A percentile compares a stretch with the other conserved stretches of the same genome.
These are phyloP conservation scores for Bembecia ichneumoniformis DNA, from an alignment of 2,888 invertebrate genomes.

Conservation along the genomic window DNA sequence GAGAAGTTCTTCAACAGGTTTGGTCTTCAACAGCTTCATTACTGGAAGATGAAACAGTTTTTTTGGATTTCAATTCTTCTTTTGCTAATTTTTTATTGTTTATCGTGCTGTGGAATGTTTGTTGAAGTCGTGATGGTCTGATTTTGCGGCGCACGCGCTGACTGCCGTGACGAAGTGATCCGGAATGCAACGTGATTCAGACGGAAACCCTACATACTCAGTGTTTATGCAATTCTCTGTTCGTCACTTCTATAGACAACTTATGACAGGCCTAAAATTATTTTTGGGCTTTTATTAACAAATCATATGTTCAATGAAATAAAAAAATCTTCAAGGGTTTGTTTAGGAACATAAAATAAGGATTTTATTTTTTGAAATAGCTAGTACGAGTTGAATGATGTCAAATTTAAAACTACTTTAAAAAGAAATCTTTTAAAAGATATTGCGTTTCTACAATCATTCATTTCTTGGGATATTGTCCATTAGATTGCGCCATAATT, in stretches of 20 bases:
- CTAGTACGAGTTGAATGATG: too few species aligned
- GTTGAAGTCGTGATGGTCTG: slow-evolving; percentile 45
- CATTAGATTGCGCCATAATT: too few species aligned
- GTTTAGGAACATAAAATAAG: too few species aligned
- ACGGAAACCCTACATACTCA: slow-evolving; percentile 64
- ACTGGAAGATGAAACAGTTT: too few species aligned
- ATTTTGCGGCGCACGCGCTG: slow-evolving; percentile 55
- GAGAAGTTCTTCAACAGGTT: neutral
- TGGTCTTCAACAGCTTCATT: neutral
- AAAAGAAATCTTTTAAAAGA: too few species aligned
- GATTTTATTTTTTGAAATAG: too few species aligned
- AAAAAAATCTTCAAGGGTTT: too few species aligned
- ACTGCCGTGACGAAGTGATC: slow-evolving; percentile 56
- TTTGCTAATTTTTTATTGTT: slow-evolving; percentile 22
- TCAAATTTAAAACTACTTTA: too few species aligned
- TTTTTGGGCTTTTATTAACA: neutral
- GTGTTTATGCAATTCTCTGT: slow-evolving; percentile 61
- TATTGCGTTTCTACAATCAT: too few species aligned
- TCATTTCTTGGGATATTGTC: too few species aligned
- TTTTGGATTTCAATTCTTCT: slow-evolving; percentile 17
- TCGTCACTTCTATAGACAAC: slow-evolving; percentile 45
- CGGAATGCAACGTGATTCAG: slow-evolving; percentile 70
- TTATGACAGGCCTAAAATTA: slow-evolving; percentile 21
- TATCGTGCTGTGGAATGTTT: slow-evolving; percentile 39
- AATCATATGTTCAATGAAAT: too few species aligned